These are phyloP conservation scores for Aspiorhynchus laticeps DNA, from an alignment of 2,113 vertebrate species.

Conservation along the genomic window DNA sequence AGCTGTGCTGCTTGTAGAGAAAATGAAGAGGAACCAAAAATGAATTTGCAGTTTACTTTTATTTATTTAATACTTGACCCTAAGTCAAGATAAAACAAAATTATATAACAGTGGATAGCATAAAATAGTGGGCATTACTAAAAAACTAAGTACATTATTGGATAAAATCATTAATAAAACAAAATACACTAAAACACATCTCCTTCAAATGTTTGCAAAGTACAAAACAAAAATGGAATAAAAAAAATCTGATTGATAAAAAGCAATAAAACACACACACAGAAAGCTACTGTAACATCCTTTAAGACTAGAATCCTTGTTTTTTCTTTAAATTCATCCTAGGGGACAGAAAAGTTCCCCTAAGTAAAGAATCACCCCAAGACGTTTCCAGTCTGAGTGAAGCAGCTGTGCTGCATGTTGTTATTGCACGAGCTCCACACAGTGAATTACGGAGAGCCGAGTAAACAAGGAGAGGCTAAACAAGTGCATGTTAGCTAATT, in stretches of 20 bases:
- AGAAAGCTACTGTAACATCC: neutral
- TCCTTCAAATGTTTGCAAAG: neutral
- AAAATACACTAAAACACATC: neutral
- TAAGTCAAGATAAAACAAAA: neutral
- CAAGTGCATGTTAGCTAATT: conserved; percentile 75
- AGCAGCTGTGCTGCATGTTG: conserved; percentile 34
- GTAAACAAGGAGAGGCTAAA: conserved; percentile 68
- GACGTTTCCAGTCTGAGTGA: conserved; percentile 21
- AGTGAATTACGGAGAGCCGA: conserved; percentile 65
- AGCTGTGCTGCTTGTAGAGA: neutral
- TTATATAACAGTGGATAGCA: neutral
- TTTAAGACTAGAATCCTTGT: neutral
- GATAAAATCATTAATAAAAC: neutral
- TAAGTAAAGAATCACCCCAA: conserved; percentile 5
- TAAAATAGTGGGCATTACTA: neutral
- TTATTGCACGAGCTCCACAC: conserved; percentile 15
- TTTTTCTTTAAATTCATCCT: neutral
- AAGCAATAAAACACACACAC: neutral
- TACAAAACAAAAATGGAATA: neutral
- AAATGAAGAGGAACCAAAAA: neutral
- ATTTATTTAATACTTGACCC: neutral
- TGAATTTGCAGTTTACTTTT: neutral
- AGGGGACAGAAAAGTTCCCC: neutral
- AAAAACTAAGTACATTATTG: neutral
- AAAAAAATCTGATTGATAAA: too few species aligned